A percentile compares a stretch with the other conserved stretches of the same genome.
phyloP scores from a whole-genome alignment of 2,888 invertebrate species.

The Patella caerulea region DNA sequence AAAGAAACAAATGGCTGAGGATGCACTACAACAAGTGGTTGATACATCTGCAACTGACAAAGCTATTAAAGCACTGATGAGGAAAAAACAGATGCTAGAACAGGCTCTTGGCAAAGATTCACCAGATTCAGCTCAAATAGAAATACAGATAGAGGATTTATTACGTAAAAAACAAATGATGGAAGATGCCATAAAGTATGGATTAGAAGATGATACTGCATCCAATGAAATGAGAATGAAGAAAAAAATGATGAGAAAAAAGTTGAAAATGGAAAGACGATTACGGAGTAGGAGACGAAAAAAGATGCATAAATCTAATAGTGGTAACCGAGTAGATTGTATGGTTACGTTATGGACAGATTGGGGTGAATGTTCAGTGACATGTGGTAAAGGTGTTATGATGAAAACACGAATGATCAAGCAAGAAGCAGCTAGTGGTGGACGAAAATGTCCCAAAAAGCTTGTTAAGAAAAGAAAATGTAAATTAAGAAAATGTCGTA shows the following conservation, averaged over 20 bases:
- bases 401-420: constrained; percentile 60
- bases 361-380: constrained; percentile 66
- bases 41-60: background rate
- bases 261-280: constrained; percentile 44
- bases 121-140: constrained; percentile 4
- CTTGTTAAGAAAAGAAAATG: constrained; percentile 58
- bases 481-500: constrained; percentile 60
- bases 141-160: background rate
- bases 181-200: constrained; percentile 4
- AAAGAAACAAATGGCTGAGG: constrained; percentile 30
- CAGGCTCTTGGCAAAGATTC: constrained; percentile 14
- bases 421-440: constrained; percentile 59
- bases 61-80: constrained; percentile 30
- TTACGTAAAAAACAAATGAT: constrained; percentile 8
- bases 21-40: constrained; percentile 22
- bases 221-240: constrained; percentile 26
- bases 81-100: constrained; percentile 34
- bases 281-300: constrained; percentile 37
- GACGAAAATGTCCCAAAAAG: constrained; percentile 63
- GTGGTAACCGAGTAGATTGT: constrained; percentile 54
- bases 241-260: constrained; percentile 34
- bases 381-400: constrained; percentile 55
- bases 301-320: constrained; percentile 27
- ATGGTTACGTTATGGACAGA: constrained; percentile 64
- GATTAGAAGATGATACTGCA: background rate